Percentiles rank a stretch among this genome's conserved stretches.
Conservation (phyloP, 1,140 invertebrate species). For the Polypedilum vanderplanki region DNA sequence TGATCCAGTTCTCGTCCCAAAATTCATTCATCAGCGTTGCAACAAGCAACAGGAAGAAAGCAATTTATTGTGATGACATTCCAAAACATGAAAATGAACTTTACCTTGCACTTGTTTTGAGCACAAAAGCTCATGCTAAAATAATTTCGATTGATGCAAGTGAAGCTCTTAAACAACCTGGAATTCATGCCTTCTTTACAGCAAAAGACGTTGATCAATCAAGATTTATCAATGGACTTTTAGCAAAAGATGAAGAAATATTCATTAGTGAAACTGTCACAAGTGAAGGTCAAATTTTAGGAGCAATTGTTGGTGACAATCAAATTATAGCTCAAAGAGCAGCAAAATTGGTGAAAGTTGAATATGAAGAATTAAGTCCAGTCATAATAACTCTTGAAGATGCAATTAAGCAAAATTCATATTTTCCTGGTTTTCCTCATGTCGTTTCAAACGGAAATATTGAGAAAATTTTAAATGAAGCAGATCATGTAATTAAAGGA, state of each 20-base stretch:
- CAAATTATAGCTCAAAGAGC: slow-evolving; percentile 68
- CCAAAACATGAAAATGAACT: slow-evolving; percentile 64
- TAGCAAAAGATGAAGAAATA: slow-evolving; percentile 71
- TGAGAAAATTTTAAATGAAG: slow-evolving; percentile 54
- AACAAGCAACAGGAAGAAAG: slow-evolving; percentile 90
- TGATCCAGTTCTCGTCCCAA: slow-evolving; percentile 74
- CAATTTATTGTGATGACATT: slow-evolving; percentile 86
- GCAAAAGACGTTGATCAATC: slow-evolving; percentile 59
- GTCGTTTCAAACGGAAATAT: slow-evolving; percentile 61
- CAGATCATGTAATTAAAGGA: slow-evolving; percentile 61
- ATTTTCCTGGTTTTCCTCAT: slow-evolving; percentile 48
- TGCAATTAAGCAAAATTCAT: slow-evolving; percentile 68
- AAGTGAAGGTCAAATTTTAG: slow-evolving; percentile 70
- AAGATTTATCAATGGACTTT: slow-evolving; percentile 51
- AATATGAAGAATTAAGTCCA: slow-evolving; percentile 67
- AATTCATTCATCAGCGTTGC: slow-evolving; percentile 73
- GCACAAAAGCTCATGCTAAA: slow-evolving; percentile 71
- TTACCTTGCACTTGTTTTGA: slow-evolving; percentile 69
- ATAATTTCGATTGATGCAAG: slow-evolving; percentile 65
- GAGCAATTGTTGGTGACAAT: slow-evolving; percentile 64
- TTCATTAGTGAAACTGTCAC: slow-evolving; percentile 63
- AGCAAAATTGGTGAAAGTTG: slow-evolving; percentile 61
- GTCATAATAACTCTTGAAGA: slow-evolving; percentile 80
- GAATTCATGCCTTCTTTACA: slow-evolving; percentile 66
- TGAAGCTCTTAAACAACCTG: slow-evolving; percentile 61